phyloP scores from a whole-genome alignment of 1,140 invertebrate species.

The Acromyrmex heyeri region DNA sequence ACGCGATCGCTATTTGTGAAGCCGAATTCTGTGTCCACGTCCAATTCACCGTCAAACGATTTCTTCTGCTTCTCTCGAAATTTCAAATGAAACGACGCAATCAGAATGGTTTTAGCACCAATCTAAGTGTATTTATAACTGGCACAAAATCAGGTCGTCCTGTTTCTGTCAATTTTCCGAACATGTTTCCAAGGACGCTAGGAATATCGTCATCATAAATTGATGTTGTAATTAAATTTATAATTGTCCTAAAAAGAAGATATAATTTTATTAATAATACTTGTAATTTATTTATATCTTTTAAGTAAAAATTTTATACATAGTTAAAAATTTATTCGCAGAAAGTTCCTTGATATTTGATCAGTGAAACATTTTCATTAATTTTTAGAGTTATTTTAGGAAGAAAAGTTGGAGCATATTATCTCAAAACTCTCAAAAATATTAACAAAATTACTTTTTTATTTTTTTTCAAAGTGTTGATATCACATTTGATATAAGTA shows the following conservation, averaged over 20 bases:
- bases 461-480: too few relatives aligned
- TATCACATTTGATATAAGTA: too few relatives aligned
- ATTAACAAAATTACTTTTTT: neutral
- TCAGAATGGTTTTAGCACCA: constrained; percentile 5
- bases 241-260: neutral
- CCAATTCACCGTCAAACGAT: neutral
- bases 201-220: constrained; percentile 11
- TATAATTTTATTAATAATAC: neutral
- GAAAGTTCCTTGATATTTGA: neutral
- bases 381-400: neutral
- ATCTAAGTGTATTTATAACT: constrained; percentile 52
- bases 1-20: constrained; percentile 35
- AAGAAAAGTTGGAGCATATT: neutral
- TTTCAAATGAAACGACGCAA: neutral
- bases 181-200: neutral
- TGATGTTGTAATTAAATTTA: neutral
- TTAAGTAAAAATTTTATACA: neutral
- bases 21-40: neutral
- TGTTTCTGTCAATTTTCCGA: constrained; percentile 55
- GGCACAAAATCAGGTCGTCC: constrained; percentile 38
- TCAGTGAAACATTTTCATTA: neutral
- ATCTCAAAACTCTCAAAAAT: neutral
- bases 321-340: neutral
- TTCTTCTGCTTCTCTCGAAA: neutral
- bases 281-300: neutral